These are phyloP conservation scores for Hanleya hanleyi DNA, from an alignment of 2,888 invertebrate species.

Conservation along the genomic window DNA sequence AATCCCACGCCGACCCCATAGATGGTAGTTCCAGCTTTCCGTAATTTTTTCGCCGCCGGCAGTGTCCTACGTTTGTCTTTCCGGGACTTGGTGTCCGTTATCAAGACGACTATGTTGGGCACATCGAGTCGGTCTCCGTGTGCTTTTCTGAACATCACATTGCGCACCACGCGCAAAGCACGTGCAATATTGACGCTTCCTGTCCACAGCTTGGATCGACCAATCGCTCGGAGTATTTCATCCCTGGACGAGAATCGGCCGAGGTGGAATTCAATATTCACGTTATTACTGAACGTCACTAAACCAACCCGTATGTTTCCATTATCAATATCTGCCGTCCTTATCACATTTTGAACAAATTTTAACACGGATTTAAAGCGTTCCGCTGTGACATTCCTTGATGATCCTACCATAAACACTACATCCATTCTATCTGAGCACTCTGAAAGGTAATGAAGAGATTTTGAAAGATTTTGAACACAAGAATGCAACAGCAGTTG, in stretches of 20 bases:
- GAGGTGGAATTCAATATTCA: slow-evolving; percentile 57
- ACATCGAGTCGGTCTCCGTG: slow-evolving; percentile 40
- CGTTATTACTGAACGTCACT: slow-evolving; percentile 48
- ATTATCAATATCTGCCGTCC: not conserved
- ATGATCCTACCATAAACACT: not conserved
- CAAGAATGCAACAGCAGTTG: too few relatives aligned
- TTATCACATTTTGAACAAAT: not conserved
- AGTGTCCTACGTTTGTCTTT: slow-evolving; percentile 37
- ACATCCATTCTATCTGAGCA: slow-evolving; percentile 1
- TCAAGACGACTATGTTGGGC: slow-evolving; percentile 47
- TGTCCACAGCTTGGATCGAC: not conserved
- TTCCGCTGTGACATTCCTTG: not conserved
- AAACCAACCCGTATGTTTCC: slow-evolving; percentile 23
- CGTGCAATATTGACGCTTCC: not conserved
- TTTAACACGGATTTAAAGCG: not conserved
- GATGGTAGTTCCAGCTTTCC: slow-evolving; percentile 46
- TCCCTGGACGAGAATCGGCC: slow-evolving; percentile 41
- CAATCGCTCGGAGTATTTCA: slow-evolving; percentile 51
- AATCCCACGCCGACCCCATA: slow-evolving; percentile 44
- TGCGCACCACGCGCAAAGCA: not conserved
- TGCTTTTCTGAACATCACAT: not conserved
- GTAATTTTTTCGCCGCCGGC: slow-evolving; percentile 47
- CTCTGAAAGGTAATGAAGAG: too few relatives aligned
- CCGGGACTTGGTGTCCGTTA: slow-evolving; percentile 51
- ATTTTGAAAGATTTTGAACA: too few relatives aligned